These are phyloP conservation scores for Caradrina kadenii DNA, from an alignment of 2,888 invertebrate genomes.

Conservation along the genomic window DNA sequence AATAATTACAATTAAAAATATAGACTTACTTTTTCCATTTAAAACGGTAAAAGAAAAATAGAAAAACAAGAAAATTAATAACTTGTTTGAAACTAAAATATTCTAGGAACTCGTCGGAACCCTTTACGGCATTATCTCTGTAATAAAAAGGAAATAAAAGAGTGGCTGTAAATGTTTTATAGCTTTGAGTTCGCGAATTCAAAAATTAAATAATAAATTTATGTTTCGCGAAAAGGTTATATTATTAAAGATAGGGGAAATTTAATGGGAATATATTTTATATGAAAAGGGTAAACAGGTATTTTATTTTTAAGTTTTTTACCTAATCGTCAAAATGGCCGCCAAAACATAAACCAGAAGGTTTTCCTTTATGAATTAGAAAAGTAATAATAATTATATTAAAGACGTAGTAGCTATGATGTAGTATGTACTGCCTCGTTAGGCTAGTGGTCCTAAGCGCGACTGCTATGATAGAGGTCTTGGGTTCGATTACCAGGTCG, in stretches of 20 bases:
- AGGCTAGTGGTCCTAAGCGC: too few relatives aligned
- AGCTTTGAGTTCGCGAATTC: conserved; percentile 44
- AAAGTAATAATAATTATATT: too few relatives aligned
- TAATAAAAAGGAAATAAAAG: conserved; percentile 64
- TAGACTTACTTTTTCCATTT: not conserved
- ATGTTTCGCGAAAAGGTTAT: conserved; percentile 44
- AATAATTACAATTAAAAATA: not conserved
- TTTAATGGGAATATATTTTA: not conserved
- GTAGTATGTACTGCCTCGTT: too few relatives aligned
- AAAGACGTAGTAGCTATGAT: too few relatives aligned
- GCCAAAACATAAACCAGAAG: too few relatives aligned
- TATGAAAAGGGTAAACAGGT: not conserved
- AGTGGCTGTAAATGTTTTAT: conserved; percentile 61
- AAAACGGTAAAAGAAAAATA: not conserved
- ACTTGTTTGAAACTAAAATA: conserved; percentile 43
- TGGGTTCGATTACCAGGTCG: too few relatives aligned
- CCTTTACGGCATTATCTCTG: conserved; percentile 58
- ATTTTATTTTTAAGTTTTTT: not conserved
- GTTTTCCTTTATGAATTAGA: too few relatives aligned
- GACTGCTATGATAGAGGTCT: too few relatives aligned
- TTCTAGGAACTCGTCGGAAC: conserved; percentile 42
- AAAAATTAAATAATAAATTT: conserved; percentile 65
- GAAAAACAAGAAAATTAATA: conserved; percentile 37
- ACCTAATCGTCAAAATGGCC: not conserved
- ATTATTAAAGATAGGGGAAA: conserved; percentile 37